phyloP scores from a whole-genome alignment of 2,113 vertebrate species.

The Aramus guarauna region DNA sequence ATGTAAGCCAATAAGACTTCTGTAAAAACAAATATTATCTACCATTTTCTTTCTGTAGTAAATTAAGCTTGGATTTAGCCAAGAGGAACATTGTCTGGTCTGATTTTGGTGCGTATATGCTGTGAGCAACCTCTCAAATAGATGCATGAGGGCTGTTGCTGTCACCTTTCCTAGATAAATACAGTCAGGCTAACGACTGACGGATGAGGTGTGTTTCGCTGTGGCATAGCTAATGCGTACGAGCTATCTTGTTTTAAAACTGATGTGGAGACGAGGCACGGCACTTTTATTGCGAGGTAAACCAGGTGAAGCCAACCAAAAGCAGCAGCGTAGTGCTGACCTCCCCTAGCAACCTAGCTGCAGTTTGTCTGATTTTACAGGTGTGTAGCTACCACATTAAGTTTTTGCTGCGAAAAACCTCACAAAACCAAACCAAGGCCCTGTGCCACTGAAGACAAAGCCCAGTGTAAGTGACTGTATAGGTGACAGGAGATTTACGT shows the following conservation, averaged over 20 bases:
- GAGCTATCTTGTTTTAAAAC: neutral
- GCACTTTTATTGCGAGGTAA: neutral
- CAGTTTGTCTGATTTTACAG: neutral
- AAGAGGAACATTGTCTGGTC: neutral
- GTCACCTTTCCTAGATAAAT: neutral
- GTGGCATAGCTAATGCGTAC: neutral
- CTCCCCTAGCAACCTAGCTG: neutral
- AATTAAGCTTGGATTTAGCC: neutral
- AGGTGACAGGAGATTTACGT: neutral
- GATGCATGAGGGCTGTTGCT: neutral
- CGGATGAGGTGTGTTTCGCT: neutral
- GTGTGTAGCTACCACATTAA: neutral
- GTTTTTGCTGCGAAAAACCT: neutral
- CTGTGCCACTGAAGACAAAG: neutral
- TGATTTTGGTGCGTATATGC: neutral
- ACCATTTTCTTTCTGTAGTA: neutral
- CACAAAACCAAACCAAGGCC: neutral
- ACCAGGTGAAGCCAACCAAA: neutral
- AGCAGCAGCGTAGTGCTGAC: neutral
- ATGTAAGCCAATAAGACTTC: neutral
- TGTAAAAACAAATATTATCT: neutral
- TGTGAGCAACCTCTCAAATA: neutral
- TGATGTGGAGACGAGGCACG: rapidly evolving
- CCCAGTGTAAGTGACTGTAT: neutral
- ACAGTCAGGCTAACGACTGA: neutral